Percentiles rank a stretch among this genome's conserved stretches.
Conservation (phyloP, 1,140 invertebrate species). For the Stratiolaelaps scimitus region DNA sequence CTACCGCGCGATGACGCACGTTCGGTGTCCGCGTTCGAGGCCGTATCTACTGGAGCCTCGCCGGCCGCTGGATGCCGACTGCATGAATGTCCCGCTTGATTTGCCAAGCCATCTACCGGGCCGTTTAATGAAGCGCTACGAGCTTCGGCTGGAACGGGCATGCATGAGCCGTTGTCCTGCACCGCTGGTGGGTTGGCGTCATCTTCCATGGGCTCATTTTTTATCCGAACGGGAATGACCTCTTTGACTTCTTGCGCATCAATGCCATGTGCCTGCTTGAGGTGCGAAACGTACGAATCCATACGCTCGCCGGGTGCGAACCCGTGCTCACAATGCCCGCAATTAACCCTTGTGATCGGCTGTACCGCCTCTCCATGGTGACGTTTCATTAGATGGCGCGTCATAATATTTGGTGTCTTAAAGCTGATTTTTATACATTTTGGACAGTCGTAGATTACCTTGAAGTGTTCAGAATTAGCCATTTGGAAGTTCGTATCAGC, state of each 20-base stretch:
- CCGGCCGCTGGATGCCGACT: background rate
- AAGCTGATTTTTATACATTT: conserved; percentile 28
- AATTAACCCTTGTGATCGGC: background rate
- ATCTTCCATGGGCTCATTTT: no score
- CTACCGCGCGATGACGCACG: conserved; percentile 17
- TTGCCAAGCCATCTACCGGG: no score
- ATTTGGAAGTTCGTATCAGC: background rate
- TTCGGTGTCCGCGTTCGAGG: conserved; percentile 20
- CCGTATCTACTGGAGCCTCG: background rate
- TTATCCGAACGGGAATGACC: no score
- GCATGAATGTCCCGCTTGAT: no score
- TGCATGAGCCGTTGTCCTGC: no score
- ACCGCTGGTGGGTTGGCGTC: no score
- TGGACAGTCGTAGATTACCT: conserved; percentile 12
- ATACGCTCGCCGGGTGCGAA: background rate
- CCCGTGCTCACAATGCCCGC: conserved; percentile 8
- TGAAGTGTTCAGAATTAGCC: conserved; percentile 24
- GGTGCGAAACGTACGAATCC: background rate
- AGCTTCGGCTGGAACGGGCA: no score
- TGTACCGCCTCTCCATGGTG: background rate
- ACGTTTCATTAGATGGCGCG: background rate
- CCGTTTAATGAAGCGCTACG: no score
- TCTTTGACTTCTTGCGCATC: background rate
- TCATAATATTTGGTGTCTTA: conserved; percentile 9
- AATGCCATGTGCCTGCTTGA: conserved; percentile 4